phyloP scores from a whole-genome alignment of 2,888 invertebrate species.

The Andricus curvator region DNA sequence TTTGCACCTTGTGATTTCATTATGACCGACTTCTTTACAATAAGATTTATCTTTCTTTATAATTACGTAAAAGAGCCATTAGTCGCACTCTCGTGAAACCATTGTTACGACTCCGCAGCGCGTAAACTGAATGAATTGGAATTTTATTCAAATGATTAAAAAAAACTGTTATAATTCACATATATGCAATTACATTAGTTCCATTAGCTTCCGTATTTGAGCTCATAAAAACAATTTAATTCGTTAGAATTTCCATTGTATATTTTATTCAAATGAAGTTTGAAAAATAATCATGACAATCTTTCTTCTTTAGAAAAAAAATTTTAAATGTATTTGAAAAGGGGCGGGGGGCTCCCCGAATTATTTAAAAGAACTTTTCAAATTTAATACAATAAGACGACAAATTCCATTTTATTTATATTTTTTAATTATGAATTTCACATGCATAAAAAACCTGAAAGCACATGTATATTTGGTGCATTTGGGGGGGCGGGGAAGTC shows the following conservation, averaged over 20 bases:
- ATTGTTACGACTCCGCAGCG: slow-evolving; percentile 23
- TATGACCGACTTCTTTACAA: slow-evolving; percentile 37
- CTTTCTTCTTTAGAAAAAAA: not conserved
- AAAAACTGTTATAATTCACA: slow-evolving; percentile 28
- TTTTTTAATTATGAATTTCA: no score
- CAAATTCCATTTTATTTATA: no score
- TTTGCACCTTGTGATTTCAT: slow-evolving; percentile 22
- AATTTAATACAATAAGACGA: no score
- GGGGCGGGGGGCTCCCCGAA: no score
- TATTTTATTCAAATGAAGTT: not conserved
- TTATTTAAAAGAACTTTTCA: no score
- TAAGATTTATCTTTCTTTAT: slow-evolving; percentile 33
- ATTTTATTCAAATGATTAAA: slow-evolving; percentile 30
- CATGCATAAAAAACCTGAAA: no score
- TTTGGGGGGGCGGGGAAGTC: no score
- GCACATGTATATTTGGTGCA: no score
- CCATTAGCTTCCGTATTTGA: not conserved
- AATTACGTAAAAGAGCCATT: slow-evolving; percentile 38
- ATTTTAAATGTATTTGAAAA: no score
- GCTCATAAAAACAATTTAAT: not conserved
- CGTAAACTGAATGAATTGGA: slow-evolving; percentile 32
- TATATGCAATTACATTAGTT: slow-evolving; percentile 17
- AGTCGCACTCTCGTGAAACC: slow-evolving; percentile 34
- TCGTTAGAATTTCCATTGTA: not conserved
- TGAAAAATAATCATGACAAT: not conserved